Base-by-base conservation (phyloP, 2,797 vertebrate genomes). In the Esox masquinongy region DNA sequence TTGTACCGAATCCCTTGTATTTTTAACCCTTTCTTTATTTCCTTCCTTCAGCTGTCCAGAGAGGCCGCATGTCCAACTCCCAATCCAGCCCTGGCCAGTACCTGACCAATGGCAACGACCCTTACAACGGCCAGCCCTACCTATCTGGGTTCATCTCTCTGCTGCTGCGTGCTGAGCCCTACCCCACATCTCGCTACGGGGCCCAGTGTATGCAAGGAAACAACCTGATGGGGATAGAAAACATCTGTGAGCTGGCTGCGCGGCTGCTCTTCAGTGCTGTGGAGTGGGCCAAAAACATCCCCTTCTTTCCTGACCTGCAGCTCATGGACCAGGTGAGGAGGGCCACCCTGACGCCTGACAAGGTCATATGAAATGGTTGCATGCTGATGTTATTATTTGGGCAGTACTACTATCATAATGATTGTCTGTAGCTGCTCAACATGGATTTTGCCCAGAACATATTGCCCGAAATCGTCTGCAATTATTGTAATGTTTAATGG, bases 201-300 rank as follows among this genome's bases (percentile, higher is more conserved):
- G 88, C 95, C 29, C 95, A 95, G 90, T 96, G 95, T 91, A 95
- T 96, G 92, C 95, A 96, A 88, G 94, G 95, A 77, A 95, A 95
- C 89, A 95, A 95, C 89, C 92, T 96, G 82, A 95, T 95, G 95
- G 95, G 95, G 84, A 95, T 96, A 0, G 95, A 96, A 88, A 96
- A 95, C 91, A 96, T 96, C 89, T 97, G 96, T 1, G 96, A 96
- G 88, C 86, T 97, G 89, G 96, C 96, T 0, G 96, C 96, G 17
- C 88, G 96, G 72, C 91, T 96, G 74, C 95, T 97, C 70, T 96
- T 97, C 93, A 95, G 95, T 0, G 93, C 96, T 0, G 94, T 96
- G 0, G 96, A 97, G 76, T 97, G 96, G 96, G 96, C 96, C 74
- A 96, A 96, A 88, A 95, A 95, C 90, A 94, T 97, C 88, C 96